A percentile compares a stretch with the other conserved stretches of the same genome.
Conservation (phyloP, 1,140 invertebrate species). For the Cotesia glomerata region DNA sequence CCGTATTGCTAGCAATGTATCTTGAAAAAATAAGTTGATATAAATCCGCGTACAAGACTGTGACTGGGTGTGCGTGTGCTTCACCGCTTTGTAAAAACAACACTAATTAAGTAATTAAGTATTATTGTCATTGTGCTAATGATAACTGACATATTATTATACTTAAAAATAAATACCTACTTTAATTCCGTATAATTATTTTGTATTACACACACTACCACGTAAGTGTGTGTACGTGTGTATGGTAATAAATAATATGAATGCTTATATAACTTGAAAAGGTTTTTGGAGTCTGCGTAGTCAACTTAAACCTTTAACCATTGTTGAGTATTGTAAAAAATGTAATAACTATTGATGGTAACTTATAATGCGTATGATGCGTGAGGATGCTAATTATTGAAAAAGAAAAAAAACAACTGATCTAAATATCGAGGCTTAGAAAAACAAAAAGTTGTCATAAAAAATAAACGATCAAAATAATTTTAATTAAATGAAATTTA, state of each 20-base stretch:
- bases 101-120: slow-evolving; percentile 37
- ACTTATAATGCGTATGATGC: not conserved
- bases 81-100: slow-evolving; percentile 40
- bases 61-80: slow-evolving; percentile 37
- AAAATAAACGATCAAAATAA: too few relatives aligned
- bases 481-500: too few relatives aligned
- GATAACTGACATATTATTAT: slow-evolving; percentile 27
- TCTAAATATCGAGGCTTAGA: too few relatives aligned
- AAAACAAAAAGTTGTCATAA: too few relatives aligned
- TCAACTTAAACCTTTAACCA: not conserved
- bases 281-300: not conserved
- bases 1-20: slow-evolving; percentile 19
- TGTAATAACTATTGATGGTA: not conserved
- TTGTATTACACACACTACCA: not conserved
- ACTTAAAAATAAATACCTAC: not conserved
- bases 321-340: slow-evolving; percentile 7
- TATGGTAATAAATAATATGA: slow-evolving; percentile 15
- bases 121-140: slow-evolving; percentile 35
- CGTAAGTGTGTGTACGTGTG: slow-evolving; percentile 1
- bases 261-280: slow-evolving; percentile 7
- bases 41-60: slow-evolving; percentile 31
- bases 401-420: slow-evolving; percentile 10
- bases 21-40: not conserved
- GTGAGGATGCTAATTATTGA: not conserved
- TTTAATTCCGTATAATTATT: not conserved